Conservation (phyloP, 2,888 invertebrate genomes). For the Notodonta dromedarius region DNA sequence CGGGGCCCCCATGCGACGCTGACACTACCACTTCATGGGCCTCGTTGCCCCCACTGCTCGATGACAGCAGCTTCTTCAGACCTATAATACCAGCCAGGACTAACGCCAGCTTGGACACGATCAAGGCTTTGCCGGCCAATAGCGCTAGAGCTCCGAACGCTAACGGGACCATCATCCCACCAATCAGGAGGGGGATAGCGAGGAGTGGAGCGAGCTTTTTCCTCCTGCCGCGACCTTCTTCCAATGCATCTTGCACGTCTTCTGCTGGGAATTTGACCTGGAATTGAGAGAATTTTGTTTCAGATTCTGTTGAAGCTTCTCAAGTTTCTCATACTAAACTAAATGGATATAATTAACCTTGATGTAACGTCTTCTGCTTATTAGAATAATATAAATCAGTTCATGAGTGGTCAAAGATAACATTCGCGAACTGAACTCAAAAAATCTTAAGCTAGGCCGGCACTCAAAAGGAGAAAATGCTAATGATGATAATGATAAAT, state of each 20-base stretch:
- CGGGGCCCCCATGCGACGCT: slow-evolving; percentile 87
- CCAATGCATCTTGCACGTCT: slow-evolving; percentile 86
- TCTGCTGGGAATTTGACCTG: slow-evolving; percentile 90
- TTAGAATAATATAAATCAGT: too few relatives aligned
- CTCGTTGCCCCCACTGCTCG: slow-evolving; percentile 86
- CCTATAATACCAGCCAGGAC: slow-evolving; percentile 93
- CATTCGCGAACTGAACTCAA: too few relatives aligned
- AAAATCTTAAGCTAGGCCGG: too few relatives aligned
- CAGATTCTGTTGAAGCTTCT: background rate
- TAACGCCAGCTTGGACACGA: slow-evolving; percentile 92
- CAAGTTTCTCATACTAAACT: too few relatives aligned
- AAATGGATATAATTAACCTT: too few relatives aligned
- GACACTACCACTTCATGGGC: slow-evolving; percentile 89
- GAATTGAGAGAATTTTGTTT: slow-evolving; percentile 29
- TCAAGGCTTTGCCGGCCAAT: slow-evolving; percentile 93
- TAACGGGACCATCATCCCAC: slow-evolving; percentile 91
- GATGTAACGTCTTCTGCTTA: too few relatives aligned
- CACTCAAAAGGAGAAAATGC: too few relatives aligned
- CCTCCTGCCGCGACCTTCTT: slow-evolving; percentile 88
- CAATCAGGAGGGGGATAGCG: slow-evolving; percentile 91
- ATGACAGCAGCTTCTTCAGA: slow-evolving; percentile 91
- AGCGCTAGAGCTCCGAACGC: slow-evolving; percentile 93
- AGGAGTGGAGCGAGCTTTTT: slow-evolving; percentile 90
- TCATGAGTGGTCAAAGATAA: too few relatives aligned
- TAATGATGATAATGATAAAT: slow-evolving; percentile 11